A percentile compares a stretch with the other conserved stretches of the same genome.
phyloP scores from a whole-genome alignment of 1,140 invertebrate species.

The Leptinotarsa texana region DNA sequence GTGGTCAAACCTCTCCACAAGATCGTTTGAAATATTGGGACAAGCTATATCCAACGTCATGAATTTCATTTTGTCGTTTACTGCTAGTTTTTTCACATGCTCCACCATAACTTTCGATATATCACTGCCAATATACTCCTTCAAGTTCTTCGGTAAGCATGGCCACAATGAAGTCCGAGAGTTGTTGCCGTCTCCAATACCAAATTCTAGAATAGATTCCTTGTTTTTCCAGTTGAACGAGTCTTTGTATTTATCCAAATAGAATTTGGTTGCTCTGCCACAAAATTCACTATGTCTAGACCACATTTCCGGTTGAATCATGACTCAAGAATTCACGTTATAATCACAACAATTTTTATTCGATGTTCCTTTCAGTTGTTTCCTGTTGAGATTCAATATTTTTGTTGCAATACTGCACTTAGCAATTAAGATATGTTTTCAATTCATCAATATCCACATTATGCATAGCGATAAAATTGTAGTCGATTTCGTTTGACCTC shows the following conservation, averaged over 20 bases:
- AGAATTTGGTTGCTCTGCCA: background rate
- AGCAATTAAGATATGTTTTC: too few species aligned
- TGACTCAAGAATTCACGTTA: background rate
- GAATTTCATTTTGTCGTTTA: background rate
- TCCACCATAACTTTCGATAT: conserved; percentile 4
- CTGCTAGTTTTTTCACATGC: background rate
- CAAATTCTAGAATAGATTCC: conserved; percentile 18
- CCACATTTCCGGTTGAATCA: conserved; percentile 19
- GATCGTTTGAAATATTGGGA: background rate
- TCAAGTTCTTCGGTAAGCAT: background rate
- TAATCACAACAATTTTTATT: too few species aligned
- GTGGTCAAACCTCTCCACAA: conserved; percentile 8
- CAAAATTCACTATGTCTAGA: background rate
- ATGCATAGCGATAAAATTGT: too few species aligned
- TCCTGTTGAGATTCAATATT: too few species aligned
- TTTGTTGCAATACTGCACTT: too few species aligned
- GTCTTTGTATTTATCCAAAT: conserved; percentile 1
- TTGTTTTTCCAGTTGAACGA: conserved; percentile 11
- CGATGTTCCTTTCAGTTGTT: too few species aligned
- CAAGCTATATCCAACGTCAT: background rate
- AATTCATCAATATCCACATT: too few species aligned
- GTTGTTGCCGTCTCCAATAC: conserved; percentile 14
- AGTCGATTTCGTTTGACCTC: too few species aligned
- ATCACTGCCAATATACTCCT: conserved; percentile 19
- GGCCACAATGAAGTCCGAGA: background rate